Percentiles rank a stretch among this genome's conserved stretches.
phyloP scores from a whole-genome alignment of 2,888 invertebrate genomes.

The Leucania comma region DNA sequence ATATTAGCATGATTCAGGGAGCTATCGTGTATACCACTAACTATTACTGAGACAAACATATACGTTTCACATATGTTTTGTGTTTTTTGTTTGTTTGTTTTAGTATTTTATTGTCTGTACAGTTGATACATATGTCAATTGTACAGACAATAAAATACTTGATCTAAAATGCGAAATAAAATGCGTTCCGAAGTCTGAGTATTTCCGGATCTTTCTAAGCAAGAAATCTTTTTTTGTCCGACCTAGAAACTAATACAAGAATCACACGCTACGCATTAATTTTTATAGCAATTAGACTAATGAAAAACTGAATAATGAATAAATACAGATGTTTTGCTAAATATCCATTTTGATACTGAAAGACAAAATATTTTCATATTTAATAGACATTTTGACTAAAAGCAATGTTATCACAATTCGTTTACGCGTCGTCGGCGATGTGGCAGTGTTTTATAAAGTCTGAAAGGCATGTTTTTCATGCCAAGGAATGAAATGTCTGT shows the following conservation, averaged over 20 bases:
- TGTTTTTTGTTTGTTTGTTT: no score
- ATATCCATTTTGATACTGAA: slow-evolving; percentile 22
- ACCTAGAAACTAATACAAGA: slow-evolving; percentile 6
- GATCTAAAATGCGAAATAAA: background rate
- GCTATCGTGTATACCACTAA: no score
- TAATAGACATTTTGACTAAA: slow-evolving; percentile 58
- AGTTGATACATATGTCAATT: no score
- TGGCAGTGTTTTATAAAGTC: slow-evolving; percentile 46
- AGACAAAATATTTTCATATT: slow-evolving; percentile 36
- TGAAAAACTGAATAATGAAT: no score
- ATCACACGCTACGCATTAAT: slow-evolving; percentile 4
- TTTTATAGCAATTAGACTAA: slow-evolving; percentile 25
- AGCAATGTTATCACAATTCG: slow-evolving; percentile 52
- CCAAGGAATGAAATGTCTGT: slow-evolving; percentile 35
- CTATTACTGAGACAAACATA: no score
- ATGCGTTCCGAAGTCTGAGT: background rate
- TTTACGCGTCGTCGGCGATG: slow-evolving; percentile 50
- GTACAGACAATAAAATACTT: background rate
- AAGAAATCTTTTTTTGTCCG: slow-evolving; percentile 1
- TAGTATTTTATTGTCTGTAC: no score
- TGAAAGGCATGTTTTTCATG: slow-evolving; percentile 49
- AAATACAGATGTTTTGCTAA: slow-evolving; percentile 2
- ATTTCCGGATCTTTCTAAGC: slow-evolving; percentile 17
- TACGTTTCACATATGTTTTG: no score
- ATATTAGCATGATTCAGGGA: no score